These are phyloP conservation scores for Allolobophora icterica DNA, from an alignment of 2,888 invertebrate species.

Conservation along the genomic window DNA sequence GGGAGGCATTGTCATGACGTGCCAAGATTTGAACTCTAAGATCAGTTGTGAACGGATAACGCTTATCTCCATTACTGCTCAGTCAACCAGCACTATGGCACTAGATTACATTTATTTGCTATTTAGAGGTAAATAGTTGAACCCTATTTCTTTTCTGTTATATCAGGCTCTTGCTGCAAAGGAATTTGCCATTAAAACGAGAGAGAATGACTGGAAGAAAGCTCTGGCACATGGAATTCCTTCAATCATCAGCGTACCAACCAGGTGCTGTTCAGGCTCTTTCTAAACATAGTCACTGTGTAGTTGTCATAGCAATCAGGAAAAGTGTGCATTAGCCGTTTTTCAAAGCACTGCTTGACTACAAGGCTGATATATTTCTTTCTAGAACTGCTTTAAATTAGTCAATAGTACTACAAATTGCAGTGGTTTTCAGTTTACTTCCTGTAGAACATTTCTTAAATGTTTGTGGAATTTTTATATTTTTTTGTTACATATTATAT, in stretches of 20 bases:
- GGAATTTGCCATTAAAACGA: not conserved
- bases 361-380: not conserved
- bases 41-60: no score
- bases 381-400: not conserved
- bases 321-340: not conserved
- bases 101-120: no score
- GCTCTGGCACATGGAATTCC: not conserved
- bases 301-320: not conserved
- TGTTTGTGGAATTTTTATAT: not conserved
- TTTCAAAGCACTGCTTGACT: not conserved
- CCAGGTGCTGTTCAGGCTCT: not conserved
- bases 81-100: not conserved
- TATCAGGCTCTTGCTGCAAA: not conserved
- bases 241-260: slow-evolving; percentile 1
- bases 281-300: not conserved
- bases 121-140: not conserved
- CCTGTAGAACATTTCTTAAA: not conserved
- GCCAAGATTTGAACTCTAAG: not conserved
- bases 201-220: not conserved
- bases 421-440: not conserved
- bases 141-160: not conserved
- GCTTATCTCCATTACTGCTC: not conserved
- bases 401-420: not conserved
- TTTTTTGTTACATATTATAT: not conserved
- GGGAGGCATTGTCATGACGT: not conserved